These are phyloP conservation scores for Hydrotaea cyrtoneurina DNA, from an alignment of 2,888 invertebrate genomes.

Conservation along the genomic window DNA sequence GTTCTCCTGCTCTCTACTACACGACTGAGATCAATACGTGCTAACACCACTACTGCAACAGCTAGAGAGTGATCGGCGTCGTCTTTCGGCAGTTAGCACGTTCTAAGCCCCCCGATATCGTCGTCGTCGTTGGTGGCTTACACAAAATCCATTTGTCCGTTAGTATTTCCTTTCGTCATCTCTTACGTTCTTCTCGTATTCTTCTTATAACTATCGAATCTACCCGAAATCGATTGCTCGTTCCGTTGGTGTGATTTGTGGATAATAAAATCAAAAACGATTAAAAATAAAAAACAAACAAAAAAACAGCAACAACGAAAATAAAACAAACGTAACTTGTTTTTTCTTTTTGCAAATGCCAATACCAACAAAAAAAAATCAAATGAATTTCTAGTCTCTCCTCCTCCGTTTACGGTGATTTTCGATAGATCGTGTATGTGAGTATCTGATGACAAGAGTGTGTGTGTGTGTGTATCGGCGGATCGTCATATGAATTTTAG, in stretches of 20 bases:
- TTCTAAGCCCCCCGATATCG: conserved; percentile 20
- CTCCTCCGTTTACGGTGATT: background rate
- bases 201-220: background rate
- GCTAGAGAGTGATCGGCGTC: background rate
- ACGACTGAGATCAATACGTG: no score
- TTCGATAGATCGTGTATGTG: conserved; percentile 20
- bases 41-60: background rate
- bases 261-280: background rate
- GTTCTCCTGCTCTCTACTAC: background rate
- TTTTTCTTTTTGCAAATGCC: background rate
- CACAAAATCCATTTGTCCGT: no score
- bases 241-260: no score
- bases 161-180: background rate
- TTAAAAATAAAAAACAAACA: background rate
- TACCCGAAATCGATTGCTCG: background rate
- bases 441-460: conserved; percentile 6
- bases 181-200: background rate
- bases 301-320: background rate
- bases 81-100: background rate
- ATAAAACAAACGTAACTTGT: conserved; percentile 13
- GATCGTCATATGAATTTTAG: conserved; percentile 19
- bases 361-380: conserved; percentile 18
- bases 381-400: conserved; percentile 11
- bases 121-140: background rate
- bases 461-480: conserved; percentile 21